Base-by-base conservation (phyloP, 2,888 invertebrate species). In the Drosophila ustulata region DNA sequence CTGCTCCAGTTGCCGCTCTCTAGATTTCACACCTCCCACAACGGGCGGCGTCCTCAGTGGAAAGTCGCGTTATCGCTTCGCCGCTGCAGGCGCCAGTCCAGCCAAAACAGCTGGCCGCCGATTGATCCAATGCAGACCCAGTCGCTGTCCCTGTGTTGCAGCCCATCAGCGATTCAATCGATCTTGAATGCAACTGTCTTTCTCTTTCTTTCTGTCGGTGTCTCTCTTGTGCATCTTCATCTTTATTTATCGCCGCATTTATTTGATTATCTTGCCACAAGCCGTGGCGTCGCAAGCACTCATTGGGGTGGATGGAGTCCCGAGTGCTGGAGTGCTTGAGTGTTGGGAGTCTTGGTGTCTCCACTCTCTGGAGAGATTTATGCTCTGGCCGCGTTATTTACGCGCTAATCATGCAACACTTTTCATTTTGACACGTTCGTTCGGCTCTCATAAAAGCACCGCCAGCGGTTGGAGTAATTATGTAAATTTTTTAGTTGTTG, bases 401-500 rank as follows among this genome's bases (percentile, higher is more conserved):
- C 89, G 87, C 79, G 77, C 83, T 85, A 83, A 89, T 90, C 90
- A 90, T 89, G 90, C 86, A 90, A 89, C 88, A 89, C 84, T 89
- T 90, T 90, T 90, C 89, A 88, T 89, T 90, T 90, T 82, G 85
- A 80, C 82, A 83, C 79, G 80, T 89, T 88, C 75, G 72, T 77
- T 68, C 88, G 82, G 85, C 80, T 71, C 82, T 65, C 66, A 72
- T 71, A 69, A 85, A 82, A 71, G 82, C 75, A 71, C 78, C 80
- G 74, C 85, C 75, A 88, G 76, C 79, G 83, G 80, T 45, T 32
- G 43, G 43, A 55, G 55, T 81, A 89, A 88, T 90, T 90, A 90
- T 89, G 87, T 85, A 80, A 89, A 89, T 89, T 82, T 80, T 56
- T 50, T 56, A 46, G 68, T 66, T 37, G 55, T 45, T 71, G 34